Evolutionary conservation across 2,797 vertebrate genomes (phyloP).

Genomic region (Sebastes trivittatus): DNA sequence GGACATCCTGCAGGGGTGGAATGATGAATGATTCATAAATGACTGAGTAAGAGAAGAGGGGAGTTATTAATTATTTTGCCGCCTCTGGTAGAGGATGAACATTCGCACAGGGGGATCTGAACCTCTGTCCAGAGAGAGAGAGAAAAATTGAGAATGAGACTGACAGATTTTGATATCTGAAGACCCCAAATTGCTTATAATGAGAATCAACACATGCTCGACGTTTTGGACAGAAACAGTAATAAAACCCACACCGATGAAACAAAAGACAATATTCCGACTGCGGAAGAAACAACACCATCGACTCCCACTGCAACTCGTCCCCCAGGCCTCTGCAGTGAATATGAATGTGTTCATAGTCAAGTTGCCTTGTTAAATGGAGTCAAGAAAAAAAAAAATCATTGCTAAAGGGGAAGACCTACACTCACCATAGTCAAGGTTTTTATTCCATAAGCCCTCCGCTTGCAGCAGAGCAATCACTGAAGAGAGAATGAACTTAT

Average conservation of each 20-base stretch:
- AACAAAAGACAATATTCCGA: conserved; percentile 17
- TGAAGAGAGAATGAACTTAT: conserved; percentile 11
- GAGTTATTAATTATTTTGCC: conserved; percentile 67
- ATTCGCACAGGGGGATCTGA: conserved; percentile 55
- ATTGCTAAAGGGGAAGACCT: conserved; percentile 55
- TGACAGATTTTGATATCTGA: conserved; percentile 6
- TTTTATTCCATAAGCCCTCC: conserved; percentile 4
- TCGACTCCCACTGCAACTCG: conserved; percentile 13
- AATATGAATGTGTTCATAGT: conserved; percentile 47
- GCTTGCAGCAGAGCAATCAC: conserved; percentile 16
- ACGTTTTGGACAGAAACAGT: conserved; percentile 8
- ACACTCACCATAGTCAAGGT: conserved; percentile 58
- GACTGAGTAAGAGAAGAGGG: conserved; percentile 34
- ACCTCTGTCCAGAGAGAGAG: conserved; percentile 42
- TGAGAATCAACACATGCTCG: background rate
- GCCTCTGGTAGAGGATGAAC: conserved; percentile 63
- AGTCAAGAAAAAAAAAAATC: conserved; percentile 40
- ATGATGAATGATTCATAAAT: conserved; percentile 71
- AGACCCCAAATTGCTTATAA: conserved; percentile 9
- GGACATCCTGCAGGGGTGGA: conserved; percentile 43
- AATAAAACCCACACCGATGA: background rate
- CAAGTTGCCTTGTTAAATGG: conserved; percentile 43
- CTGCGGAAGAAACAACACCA: conserved; percentile 9
- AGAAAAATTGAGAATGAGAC: conserved; percentile 8
- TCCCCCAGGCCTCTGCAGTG: conserved; percentile 17